Conservation (phyloP, 1,140 invertebrate species). For the Druon quercuslanigerum region DNA sequence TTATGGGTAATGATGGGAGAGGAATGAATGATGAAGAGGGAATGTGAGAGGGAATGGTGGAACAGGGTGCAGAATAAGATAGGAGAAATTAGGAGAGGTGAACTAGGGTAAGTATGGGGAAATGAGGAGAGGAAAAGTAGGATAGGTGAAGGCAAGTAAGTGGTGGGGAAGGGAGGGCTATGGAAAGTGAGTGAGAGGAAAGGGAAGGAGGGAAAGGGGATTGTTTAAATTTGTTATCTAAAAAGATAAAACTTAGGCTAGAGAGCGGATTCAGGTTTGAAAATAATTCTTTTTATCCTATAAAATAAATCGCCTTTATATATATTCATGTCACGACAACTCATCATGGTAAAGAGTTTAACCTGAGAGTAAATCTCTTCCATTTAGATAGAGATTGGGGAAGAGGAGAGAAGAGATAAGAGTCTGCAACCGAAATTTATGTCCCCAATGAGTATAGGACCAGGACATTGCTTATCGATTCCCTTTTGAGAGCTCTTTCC, state of each 20-base stretch:
- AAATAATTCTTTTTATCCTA: background rate
- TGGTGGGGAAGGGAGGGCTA: no score
- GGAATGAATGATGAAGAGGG: no score
- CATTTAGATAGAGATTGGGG: background rate
- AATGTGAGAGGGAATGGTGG: no score
- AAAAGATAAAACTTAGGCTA: background rate
- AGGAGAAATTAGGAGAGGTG: no score
- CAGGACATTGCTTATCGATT: conserved; percentile 43
- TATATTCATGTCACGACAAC: conserved; percentile 25
- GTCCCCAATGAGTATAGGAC: background rate
- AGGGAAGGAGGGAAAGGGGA: no score
- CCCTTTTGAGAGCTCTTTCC: background rate
- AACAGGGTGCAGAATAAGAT: no score
- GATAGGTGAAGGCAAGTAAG: no score
- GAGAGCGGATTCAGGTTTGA: background rate
- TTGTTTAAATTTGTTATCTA: no score
- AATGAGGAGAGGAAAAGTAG: no score
- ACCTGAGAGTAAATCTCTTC: background rate
- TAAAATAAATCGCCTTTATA: background rate
- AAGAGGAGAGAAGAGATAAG: background rate
- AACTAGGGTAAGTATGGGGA: no score
- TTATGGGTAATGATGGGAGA: no score
- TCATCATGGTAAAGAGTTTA: background rate
- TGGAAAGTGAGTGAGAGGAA: no score
- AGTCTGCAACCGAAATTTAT: conserved; percentile 24